Base-by-base conservation (phyloP, 92 coral and sea anemone species). In the Isaurus tuberculatus region DNA sequence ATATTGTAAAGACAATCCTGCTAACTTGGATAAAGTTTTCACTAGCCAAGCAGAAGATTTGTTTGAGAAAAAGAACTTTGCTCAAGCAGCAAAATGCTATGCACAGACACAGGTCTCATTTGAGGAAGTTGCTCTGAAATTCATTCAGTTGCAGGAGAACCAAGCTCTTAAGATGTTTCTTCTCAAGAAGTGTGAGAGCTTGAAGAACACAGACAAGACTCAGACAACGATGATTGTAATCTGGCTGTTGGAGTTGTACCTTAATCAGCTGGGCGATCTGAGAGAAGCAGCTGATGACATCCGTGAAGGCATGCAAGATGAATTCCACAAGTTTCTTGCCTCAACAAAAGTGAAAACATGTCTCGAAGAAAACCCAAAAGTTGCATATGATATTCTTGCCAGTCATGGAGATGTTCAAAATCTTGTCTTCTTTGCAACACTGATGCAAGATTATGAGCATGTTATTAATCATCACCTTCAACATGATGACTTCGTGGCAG, bases 351-450 rank as follows among this genome's bases (percentile, higher is more conserved):
- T 96, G 30, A 94, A 94, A 94, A 77, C 88, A 13, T 96, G 98
- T 79, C 90, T 96, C 37, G 94, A 94, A 31, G 93, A 92, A 86
- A 96, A 95, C 93, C 91, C 94, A 42, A 92, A 85, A 86, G 94
- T 98, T 3, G 99, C 99, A 26, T 96, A 96, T 85, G 97, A 96
- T 46, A 83, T 96, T 80, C 92, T 96, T 60, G 97, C 99, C 25
- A 96, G 99, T 65, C 98, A 96, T 79, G 99, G 99, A 42, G 99
- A 96, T 86, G 99, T 96, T 8, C 94, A 96, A 73, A 96, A 96
- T 43, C 80, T 96, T 67, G 93, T 96, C 14, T 96, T 92, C 85
- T 93, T 96, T 77, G 99, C 99, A 9, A 90, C 94, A 92, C 72
- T 96, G 44, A 94, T 96, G 99, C 91, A 94, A 92, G 99, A 96